Conservation (phyloP, 1,140 invertebrate species). For the Microplitis mediator region DNA sequence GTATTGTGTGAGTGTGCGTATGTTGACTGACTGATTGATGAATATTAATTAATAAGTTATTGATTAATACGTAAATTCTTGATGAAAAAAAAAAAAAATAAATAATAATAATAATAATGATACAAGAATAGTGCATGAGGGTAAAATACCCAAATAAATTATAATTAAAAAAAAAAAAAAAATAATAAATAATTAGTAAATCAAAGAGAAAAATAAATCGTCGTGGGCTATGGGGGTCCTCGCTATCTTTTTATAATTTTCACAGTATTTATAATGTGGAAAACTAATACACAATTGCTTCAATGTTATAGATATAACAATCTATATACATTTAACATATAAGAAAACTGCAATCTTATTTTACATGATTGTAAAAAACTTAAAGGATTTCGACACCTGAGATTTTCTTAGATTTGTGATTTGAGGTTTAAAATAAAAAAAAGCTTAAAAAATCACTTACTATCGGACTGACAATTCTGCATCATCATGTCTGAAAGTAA, state of each 20-base stretch:
- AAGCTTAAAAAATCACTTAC: conserved; percentile 31
- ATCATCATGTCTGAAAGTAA: conserved; percentile 4
- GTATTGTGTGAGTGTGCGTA: conserved; percentile 59
- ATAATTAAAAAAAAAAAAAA: conserved; percentile 24
- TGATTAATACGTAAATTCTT: conserved; percentile 41
- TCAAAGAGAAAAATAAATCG: neutral
- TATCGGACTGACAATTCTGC: conserved; percentile 39
- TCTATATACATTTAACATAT: neutral
- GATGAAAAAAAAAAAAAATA: conserved; percentile 39
- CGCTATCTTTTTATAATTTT: conserved; percentile 23
- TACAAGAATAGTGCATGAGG: neutral
- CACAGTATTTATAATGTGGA: neutral
- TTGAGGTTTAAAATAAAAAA: conserved; percentile 25
- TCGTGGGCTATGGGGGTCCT: neutral
- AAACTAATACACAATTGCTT: neutral
- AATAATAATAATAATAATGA: conserved; percentile 19
- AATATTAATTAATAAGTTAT: conserved; percentile 59
- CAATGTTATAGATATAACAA: neutral
- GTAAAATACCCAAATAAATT: too few species aligned
- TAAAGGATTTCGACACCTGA: neutral
- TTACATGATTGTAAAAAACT: conserved; percentile 1
- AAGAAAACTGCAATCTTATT: neutral
- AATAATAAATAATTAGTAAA: conserved; percentile 29
- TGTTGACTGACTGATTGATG: conserved; percentile 53
- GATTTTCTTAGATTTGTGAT: conserved; percentile 7